Conservation (phyloP, 2,888 invertebrate genomes). For the Amaurobius ferox region DNA sequence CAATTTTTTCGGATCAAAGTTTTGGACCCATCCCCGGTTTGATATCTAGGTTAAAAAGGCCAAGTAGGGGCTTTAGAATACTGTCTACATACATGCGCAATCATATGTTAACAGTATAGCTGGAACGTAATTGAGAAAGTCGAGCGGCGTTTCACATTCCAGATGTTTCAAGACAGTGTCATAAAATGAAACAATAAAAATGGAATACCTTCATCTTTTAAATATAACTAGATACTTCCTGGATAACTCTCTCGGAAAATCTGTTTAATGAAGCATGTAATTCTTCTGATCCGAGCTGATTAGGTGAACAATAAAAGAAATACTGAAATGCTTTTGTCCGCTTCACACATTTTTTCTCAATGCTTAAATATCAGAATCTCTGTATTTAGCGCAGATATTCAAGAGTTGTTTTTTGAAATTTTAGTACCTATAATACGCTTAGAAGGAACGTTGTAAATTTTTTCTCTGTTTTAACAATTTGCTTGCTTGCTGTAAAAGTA, state of each 20-base stretch:
- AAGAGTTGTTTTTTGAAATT: neutral
- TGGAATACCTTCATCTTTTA: neutral
- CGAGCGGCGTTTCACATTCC: too few species aligned
- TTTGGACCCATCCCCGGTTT: too few species aligned
- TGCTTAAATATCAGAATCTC: neutral
- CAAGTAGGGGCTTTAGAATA: too few species aligned
- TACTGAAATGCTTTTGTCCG: neutral
- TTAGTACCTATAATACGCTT: neutral
- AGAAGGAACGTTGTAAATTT: neutral
- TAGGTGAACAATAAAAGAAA: conserved; percentile 8
- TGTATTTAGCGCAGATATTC: neutral
- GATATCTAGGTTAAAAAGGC: too few species aligned
- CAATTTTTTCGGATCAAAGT: too few species aligned
- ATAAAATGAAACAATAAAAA: neutral
- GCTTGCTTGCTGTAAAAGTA: neutral
- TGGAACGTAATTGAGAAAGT: too few species aligned
- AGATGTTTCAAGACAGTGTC: neutral
- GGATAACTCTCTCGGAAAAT: neutral
- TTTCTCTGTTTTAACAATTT: neutral
- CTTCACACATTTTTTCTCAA: neutral
- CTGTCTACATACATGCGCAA: too few species aligned
- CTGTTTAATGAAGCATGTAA: neutral
- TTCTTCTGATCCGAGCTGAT: neutral
- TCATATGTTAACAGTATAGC: too few species aligned
- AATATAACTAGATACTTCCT: neutral